Conservation (phyloP, 2,888 invertebrate species). For the Hypena proboscidalis region DNA sequence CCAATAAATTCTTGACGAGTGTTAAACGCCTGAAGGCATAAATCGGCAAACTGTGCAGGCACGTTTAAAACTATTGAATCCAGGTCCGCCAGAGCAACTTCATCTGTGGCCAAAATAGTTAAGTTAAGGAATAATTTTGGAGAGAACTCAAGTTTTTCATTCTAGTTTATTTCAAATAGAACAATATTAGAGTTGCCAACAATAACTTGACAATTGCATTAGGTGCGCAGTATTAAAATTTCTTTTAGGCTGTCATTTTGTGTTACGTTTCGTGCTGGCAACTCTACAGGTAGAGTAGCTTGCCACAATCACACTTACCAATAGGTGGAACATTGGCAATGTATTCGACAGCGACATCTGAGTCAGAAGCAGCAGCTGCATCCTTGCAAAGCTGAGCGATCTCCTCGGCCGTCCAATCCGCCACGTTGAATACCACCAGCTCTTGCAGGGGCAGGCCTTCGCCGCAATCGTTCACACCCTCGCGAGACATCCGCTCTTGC, state of each 20-base stretch:
- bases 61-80: constrained; percentile 61
- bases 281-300: no score
- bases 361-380: constrained; percentile 50
- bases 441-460: constrained; percentile 61
- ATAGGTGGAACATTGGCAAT: constrained; percentile 56
- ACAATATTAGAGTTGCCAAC: no score
- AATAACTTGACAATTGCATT: no score
- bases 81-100: constrained; percentile 59
- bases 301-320: no score
- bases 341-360: constrained; percentile 58
- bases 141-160: no score
- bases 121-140: no score
- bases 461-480: constrained; percentile 58
- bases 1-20: constrained; percentile 77
- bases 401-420: constrained; percentile 74
- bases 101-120: constrained; percentile 56
- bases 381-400: constrained; percentile 68
- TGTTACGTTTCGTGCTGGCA: no score
- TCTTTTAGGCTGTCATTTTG: no score
- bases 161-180: no score
- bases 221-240: no score
- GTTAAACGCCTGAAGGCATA: constrained; percentile 73
- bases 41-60: constrained; percentile 68
- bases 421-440: constrained; percentile 72
- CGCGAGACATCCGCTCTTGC: constrained; percentile 64